A percentile compares a stretch with the other conserved stretches of the same genome.
Evolutionary conservation across 1,140 invertebrate species (phyloP).

Genomic region (Drosophila busckii): DNA sequence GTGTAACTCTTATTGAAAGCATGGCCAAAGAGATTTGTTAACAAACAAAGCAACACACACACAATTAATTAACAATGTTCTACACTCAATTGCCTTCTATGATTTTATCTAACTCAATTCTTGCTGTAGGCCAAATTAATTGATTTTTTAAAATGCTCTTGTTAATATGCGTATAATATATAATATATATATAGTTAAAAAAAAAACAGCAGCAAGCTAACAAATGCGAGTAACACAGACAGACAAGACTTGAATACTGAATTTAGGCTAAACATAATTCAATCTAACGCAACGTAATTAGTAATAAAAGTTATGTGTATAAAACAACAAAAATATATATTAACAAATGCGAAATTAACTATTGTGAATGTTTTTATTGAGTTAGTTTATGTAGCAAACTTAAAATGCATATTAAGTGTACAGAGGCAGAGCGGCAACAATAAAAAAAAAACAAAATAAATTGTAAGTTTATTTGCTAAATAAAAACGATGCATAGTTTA

Average conservation of each 20-base stretch:
- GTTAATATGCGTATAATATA: conserved; percentile 30
- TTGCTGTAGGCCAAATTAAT: conserved; percentile 5
- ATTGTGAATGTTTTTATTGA: conserved; percentile 57
- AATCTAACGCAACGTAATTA: conserved; percentile 33
- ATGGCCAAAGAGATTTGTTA: conserved; percentile 73
- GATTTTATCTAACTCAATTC: conserved; percentile 3
- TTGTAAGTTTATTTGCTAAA: conserved; percentile 46
- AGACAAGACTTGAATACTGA: conserved; percentile 69
- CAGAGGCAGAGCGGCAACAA: conserved; percentile 7
- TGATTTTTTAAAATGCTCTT: conserved; percentile 23
- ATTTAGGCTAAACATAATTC: conserved; percentile 58
- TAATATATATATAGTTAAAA: conserved; percentile 22
- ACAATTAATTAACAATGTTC: conserved; percentile 26
- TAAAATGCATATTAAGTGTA: conserved; percentile 35
- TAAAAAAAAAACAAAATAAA: conserved; percentile 6
- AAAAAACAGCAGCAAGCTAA: conserved; percentile 20
- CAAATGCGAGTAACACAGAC: conserved; percentile 26
- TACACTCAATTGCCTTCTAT: conserved; percentile 25
- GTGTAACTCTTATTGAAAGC: conserved; percentile 32
- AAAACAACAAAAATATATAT: conserved; percentile 30
- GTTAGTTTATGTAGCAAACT: conserved; percentile 41
- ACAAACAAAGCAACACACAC: conserved; percentile 39
- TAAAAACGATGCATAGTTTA: conserved; percentile 32
- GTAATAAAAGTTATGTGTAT: conserved; percentile 14
- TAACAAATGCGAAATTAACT: conserved; percentile 13